These are phyloP conservation scores for Smutsia gigantea DNA, from an alignment of 2,797 vertebrate species.

Conservation along the genomic window DNA sequence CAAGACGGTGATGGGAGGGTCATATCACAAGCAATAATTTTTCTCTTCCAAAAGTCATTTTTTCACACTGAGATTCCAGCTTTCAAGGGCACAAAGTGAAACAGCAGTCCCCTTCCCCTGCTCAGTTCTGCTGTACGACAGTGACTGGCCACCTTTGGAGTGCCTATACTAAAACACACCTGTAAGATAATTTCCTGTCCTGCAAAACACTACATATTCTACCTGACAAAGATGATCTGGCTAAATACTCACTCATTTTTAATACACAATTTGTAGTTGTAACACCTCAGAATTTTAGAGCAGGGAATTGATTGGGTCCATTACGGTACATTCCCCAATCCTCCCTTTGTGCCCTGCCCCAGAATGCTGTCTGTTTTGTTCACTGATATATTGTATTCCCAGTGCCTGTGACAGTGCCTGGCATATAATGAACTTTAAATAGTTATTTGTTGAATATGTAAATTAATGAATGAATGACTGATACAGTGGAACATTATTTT, in stretches of 20 bases:
- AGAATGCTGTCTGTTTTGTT: too few relatives aligned
- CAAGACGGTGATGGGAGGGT: not conserved
- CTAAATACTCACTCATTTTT: not conserved
- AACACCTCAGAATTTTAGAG: not conserved
- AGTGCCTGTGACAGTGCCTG: too few relatives aligned
- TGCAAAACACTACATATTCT: not conserved
- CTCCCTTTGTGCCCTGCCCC: too few relatives aligned
- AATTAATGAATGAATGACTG: too few relatives aligned
- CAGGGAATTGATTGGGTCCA: not conserved
- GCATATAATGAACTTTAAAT: too few relatives aligned
- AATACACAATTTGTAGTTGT: not conserved
- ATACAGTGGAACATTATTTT: too few relatives aligned
- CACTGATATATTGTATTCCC: too few relatives aligned
- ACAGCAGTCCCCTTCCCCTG: not conserved
- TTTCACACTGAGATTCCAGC: not conserved
- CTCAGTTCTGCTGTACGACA: not conserved
- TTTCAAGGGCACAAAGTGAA: not conserved
- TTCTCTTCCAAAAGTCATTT: not conserved
- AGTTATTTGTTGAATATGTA: too few relatives aligned
- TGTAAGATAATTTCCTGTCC: not conserved
- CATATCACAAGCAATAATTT: not conserved
- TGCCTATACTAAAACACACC: not conserved
- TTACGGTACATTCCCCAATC: too few relatives aligned
- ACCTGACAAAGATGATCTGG: not conserved
- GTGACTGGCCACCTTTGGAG: not conserved